Evolutionary conservation across 2,113 vertebrate species (phyloP).

Genomic region (Sialia sialis): DNA sequence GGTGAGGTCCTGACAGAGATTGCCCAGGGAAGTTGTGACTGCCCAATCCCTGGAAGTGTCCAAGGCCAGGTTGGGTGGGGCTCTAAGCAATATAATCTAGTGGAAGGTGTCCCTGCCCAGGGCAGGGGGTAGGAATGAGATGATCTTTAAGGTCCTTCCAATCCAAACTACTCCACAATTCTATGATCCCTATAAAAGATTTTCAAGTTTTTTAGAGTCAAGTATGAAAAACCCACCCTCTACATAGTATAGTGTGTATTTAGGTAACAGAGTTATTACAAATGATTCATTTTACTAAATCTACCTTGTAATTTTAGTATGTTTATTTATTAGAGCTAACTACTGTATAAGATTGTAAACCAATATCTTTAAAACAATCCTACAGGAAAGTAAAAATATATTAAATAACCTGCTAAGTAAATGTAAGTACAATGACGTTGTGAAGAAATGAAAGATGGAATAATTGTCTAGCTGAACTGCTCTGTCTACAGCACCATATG

Average conservation of each 20-base stretch:
- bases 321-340: not conserved
- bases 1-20: not conserved
- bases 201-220: not conserved
- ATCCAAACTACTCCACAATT: not conserved
- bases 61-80: not conserved
- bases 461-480: not conserved
- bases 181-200: not conserved
- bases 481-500: not conserved
- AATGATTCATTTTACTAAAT: not conserved
- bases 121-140: not conserved
- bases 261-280: not conserved
- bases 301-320: not conserved
- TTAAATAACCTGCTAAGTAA: not conserved
- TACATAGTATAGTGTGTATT: not conserved
- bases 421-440: not conserved
- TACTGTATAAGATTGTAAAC: not conserved
- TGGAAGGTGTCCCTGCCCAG: not conserved
- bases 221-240: not conserved
- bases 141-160: not conserved
- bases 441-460: not conserved
- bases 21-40: not conserved
- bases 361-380: not conserved
- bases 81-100: not conserved
- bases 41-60: not conserved
- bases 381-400: not conserved